These are phyloP conservation scores for Gadus macrocephalus DNA, from an alignment of 2,113 vertebrate species.

Conservation along the genomic window DNA sequence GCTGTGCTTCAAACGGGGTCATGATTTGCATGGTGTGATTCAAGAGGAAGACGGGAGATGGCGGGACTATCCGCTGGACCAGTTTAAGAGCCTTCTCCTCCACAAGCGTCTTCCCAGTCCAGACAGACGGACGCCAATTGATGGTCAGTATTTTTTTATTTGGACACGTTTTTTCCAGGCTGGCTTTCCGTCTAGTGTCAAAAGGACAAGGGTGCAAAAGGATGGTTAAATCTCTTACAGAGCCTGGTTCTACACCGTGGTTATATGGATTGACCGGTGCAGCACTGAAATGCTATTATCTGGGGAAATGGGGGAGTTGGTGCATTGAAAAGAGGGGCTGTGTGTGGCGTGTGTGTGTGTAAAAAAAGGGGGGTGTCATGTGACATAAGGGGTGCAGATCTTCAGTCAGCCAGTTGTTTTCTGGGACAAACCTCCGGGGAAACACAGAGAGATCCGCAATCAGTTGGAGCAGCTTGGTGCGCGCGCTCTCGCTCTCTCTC, in stretches of 20 bases:
- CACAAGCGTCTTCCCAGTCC: no score
- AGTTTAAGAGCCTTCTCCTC: conserved; percentile 39
- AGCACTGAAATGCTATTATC: conserved; percentile 8
- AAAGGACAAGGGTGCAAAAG: no score
- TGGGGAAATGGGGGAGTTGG: conserved; percentile 3
- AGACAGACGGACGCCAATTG: no score
- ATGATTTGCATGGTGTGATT: conserved; percentile 10
- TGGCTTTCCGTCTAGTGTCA: no score
- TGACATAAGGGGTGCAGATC: conserved; percentile 10
- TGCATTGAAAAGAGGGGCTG: not conserved
- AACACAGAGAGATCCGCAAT: conserved; percentile 20
- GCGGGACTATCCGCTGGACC: conserved; percentile 9
- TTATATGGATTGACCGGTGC: no score
- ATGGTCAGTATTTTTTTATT: no score
- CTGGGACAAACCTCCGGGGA: conserved; percentile 52
- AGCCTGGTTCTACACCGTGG: not conserved
- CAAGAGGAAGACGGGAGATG: conserved; percentile 6
- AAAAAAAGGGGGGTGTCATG: not conserved
- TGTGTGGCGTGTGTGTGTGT: not conserved
- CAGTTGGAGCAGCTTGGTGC: conserved; percentile 38
- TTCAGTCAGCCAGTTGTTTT: conserved; percentile 47
- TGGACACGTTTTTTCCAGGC: no score
- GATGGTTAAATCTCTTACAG: not conserved
- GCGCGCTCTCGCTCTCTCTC: no score
- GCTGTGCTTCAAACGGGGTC: not conserved